Evolutionary conservation across 2,888 invertebrate species (phyloP), one percentile per base, ranked within the genome.

Genomic region (Zygothrica quintamaculata): DNA sequence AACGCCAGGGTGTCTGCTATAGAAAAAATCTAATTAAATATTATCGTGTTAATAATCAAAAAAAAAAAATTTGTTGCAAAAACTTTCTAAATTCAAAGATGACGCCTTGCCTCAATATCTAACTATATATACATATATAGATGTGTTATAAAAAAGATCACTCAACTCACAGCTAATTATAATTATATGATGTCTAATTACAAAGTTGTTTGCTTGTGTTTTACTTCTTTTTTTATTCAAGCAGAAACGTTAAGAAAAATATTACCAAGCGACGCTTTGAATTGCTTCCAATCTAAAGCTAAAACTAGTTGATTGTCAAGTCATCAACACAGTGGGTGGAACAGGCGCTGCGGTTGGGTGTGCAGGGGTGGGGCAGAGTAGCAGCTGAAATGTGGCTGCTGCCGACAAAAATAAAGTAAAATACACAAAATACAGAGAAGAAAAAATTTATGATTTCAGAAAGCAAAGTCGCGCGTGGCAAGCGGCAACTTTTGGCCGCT

Each of bases 131-230:
- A n/a, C n/a, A n/a, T n/a, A n/a, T n/a, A n/a, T n/a, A n/a, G n/a
- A n/a, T n/a, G n/a, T 37, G 59, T 36, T 62, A 58, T 53, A 60
- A 53, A 61, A 53, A 84, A 80, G n/a, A 77, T 84, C 73, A 55
- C 58, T 65, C 72, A 62, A 40, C 48, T 71, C 25, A 51, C 11
- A 61, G 75, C 86, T 22, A 22, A 22, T 22, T 22, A 22, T 81
- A 73, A 82, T 86, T 86, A 82, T 77, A 70, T 65, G 70, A n/a
- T 65, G 77, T 57, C 88, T 86, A 86, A 88, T 82, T 88, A 88
- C 81, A 52, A 61, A 88, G 88, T 86, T 88, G 81, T 77, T 88
- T 86, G 88, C 87, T 60, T n/a, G n/a, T n/a, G n/a, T n/a, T n/a
- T n/a, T n/a, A n/a, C n/a, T n/a, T n/a, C n/a, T n/a, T n/a, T n/a